These are phyloP conservation scores for Rhinoptilus africanus DNA, from an alignment of 2,113 vertebrate genomes.

Conservation along the genomic window DNA sequence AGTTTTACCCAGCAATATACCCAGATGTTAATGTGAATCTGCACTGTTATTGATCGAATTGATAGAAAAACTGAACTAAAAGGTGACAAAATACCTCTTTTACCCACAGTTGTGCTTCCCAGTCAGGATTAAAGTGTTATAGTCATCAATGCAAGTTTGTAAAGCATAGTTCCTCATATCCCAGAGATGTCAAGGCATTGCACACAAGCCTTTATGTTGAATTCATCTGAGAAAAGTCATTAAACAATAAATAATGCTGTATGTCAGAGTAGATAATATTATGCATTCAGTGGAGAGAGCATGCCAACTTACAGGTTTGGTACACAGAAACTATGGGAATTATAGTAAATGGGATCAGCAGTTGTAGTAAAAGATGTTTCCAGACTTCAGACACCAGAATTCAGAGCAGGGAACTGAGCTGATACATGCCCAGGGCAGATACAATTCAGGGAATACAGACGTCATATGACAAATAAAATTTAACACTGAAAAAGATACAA, in stretches of 20 bases:
- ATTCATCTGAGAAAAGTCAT: not conserved
- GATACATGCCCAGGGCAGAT: not conserved
- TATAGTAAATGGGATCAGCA: not conserved
- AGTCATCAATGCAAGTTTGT: not conserved
- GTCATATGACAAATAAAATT: not conserved
- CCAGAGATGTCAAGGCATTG: not conserved
- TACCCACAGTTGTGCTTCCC: not conserved
- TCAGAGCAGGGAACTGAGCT: not conserved
- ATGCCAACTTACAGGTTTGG: not conserved
- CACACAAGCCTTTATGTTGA: not conserved
- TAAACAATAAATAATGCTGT: not conserved
- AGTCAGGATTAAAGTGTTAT: not conserved
- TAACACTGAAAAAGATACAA: not conserved
- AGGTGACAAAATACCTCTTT: not conserved
- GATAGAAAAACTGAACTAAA: not conserved
- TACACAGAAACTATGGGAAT: not conserved
- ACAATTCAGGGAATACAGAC: not conserved
- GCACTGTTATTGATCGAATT: not conserved
- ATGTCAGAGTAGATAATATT: not conserved
- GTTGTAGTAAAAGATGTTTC: not conserved
- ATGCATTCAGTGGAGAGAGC: not conserved
- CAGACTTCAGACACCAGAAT: not conserved
- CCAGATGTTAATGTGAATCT: not conserved
- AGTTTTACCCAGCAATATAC: not conserved
- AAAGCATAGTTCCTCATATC: not conserved